A percentile compares a stretch with the other conserved stretches of the same genome.
Conservation (phyloP, 2,888 invertebrate species). For the Thysanoteuthis rhombus region DNA sequence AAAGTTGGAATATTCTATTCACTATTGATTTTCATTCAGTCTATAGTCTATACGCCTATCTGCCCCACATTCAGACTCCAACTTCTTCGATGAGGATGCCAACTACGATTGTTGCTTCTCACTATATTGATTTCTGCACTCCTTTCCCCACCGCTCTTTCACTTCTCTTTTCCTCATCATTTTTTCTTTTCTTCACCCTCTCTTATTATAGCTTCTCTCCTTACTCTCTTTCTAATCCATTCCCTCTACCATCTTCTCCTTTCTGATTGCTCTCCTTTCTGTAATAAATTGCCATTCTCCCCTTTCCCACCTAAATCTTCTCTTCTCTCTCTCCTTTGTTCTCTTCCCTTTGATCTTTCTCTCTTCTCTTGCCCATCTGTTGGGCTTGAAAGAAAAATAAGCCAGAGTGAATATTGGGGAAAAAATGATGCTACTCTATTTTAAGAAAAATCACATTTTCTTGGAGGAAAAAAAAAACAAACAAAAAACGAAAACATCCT, state of each 20-base stretch:
- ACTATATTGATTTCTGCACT: background rate
- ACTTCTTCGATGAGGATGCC: background rate
- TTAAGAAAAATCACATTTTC: too few relatives aligned
- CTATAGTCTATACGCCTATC: background rate
- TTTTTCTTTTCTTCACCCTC: background rate
- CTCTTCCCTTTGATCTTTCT: background rate
- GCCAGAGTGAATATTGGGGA: too few relatives aligned
- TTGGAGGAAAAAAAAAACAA: too few relatives aligned
- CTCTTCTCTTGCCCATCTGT: background rate
- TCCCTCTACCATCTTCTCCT: background rate
- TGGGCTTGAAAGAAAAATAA: background rate
- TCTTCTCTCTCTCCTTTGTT: background rate
- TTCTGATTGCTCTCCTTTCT: background rate
- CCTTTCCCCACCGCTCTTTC: background rate
- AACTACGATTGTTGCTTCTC: background rate
- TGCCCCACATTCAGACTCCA: slow-evolving; percentile 12
- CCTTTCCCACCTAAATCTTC: background rate
- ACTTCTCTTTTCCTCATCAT: background rate
- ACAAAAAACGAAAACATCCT: too few relatives aligned
- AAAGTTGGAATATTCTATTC: background rate
- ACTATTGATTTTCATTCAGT: background rate
- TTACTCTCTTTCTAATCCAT: background rate
- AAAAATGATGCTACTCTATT: too few relatives aligned
- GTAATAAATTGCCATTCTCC: background rate
- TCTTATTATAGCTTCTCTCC: background rate